These are phyloP conservation scores for Drosophila subpulchrella DNA, from an alignment of 1,140 invertebrate genomes.

Conservation along the genomic window DNA sequence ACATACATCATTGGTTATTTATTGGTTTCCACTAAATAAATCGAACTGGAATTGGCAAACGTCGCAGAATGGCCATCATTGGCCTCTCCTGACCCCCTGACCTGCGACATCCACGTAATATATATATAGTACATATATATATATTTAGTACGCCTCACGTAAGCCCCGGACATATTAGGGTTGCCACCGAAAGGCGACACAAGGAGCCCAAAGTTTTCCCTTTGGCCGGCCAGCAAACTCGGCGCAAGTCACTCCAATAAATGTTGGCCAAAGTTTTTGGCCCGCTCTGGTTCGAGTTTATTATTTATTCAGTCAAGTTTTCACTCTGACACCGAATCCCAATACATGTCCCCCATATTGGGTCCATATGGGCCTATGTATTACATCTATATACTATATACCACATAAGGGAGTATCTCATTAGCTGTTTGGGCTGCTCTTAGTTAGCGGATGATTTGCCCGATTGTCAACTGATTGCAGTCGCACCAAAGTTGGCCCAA, in stretches of 20 bases:
- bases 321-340: slow-evolving; percentile 53
- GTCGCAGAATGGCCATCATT: slow-evolving; percentile 82
- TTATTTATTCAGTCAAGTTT: slow-evolving; percentile 81
- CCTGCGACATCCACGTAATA: background rate
- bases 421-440: slow-evolving; percentile 41
- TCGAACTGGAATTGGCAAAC: slow-evolving; percentile 81
- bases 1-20: slow-evolving; percentile 80
- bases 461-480: slow-evolving; percentile 73
- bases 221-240: slow-evolving; percentile 9
- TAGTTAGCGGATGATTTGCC: slow-evolving; percentile 66
- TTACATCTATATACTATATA: slow-evolving; percentile 15
- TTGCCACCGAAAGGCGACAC: slow-evolving; percentile 16
- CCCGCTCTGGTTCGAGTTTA: slow-evolving; percentile 54
- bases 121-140: slow-evolving; percentile 11
- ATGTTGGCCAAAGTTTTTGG: slow-evolving; percentile 42
- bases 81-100: slow-evolving; percentile 49
- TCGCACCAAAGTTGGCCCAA: slow-evolving; percentile 45
- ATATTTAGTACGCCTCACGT: slow-evolving; percentile 8
- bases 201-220: slow-evolving; percentile 26
- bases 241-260: slow-evolving; percentile 38
- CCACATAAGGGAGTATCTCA: slow-evolving; percentile 15
- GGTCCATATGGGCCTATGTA: slow-evolving; percentile 20
- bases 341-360: slow-evolving; percentile 19
- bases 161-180: slow-evolving; percentile 20
- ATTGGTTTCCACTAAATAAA: slow-evolving; percentile 82